Evolutionary conservation across 2,113 vertebrate genomes (phyloP), one percentile per base, ranked within the genome.

Genomic region (Empidonax alnorum): DNA sequence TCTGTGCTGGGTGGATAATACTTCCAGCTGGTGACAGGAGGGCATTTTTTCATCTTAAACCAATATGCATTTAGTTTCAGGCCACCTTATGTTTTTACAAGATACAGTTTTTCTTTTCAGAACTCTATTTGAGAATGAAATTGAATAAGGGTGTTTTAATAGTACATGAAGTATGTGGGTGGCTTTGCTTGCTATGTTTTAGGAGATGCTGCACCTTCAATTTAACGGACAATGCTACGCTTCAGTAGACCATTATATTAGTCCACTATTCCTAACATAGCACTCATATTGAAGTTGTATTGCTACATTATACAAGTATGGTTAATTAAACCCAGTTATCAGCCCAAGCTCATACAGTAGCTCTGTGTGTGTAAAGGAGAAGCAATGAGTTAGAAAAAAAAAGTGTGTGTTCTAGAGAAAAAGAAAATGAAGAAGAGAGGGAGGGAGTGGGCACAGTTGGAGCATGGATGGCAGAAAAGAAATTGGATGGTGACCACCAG

Each of bases 221-320:
- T 94, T 95, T 96, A 90, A 84, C 4, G 65, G 82, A 72, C 90
- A 86, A 77, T 81, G 84, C 91, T 86, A 78, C 0, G 88, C 96
- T 94, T 97, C 93, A 95, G 68, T 92, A 91, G 93, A 93, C 96
- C 93, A 75, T 94, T 90, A 79, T 91, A 95, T 96, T 92, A 88
- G 68, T 77, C 56, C 72, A 30, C 84, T 84, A 39, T 94, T 96
- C 69, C 72, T 88, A 79, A 63, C 65, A 49, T 27, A 80, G 73
- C 63, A 69, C 75, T 90, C 75, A 63, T 76, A 89, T 77, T 4
- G 12, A 89, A 84, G 77, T 89, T 93, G 87, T 90, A 74, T 84
- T 92, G 59, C 82, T 95, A 39, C 63, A 44, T 92, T 78, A 75
- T 92, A 39, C 81, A 87, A 85, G 84, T 73, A 80, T 35, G 90